Evolutionary conservation across 2,888 invertebrate genomes (phyloP).

Genomic region (Eristalis intricaria): DNA sequence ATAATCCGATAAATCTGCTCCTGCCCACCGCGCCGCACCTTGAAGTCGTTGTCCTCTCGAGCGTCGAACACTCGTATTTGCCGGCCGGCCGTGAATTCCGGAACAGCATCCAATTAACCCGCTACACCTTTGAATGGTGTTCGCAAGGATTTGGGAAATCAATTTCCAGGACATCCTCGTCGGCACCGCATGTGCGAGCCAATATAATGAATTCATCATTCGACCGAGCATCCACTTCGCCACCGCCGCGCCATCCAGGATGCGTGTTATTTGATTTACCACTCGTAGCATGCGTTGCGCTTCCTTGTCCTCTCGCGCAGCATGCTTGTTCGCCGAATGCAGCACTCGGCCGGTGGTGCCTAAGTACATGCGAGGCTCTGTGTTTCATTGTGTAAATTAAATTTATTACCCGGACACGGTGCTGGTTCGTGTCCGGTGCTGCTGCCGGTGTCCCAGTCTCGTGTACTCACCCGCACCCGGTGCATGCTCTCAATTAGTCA

Average conservation of each 20-base stretch:
- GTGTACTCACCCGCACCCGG: constrained; percentile 35
- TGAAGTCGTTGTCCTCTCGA: background rate
- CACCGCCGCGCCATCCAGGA: background rate
- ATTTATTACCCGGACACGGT: constrained; percentile 48
- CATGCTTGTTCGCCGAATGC: background rate
- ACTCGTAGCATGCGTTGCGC: background rate
- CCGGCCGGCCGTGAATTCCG: background rate
- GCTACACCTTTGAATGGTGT: background rate
- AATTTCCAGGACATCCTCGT: background rate
- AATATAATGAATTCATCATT: background rate
- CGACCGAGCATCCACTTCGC: background rate
- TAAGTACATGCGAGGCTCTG: constrained; percentile 8
- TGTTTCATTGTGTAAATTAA: constrained; percentile 60
- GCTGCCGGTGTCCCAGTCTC: constrained; percentile 19
- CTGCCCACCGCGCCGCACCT: background rate
- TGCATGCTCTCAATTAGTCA: constrained; percentile 67
- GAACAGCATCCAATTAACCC: background rate
- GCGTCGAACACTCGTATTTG: background rate
- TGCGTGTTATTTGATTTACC: background rate
- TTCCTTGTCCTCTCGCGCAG: background rate
- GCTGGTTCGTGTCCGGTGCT: constrained; percentile 47
- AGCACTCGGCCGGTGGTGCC: background rate
- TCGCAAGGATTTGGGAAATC: background rate
- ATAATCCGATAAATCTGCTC: background rate
- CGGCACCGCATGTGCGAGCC: background rate